Conservation (phyloP, 2,888 invertebrate species). For the Drosophila birchii region DNA sequence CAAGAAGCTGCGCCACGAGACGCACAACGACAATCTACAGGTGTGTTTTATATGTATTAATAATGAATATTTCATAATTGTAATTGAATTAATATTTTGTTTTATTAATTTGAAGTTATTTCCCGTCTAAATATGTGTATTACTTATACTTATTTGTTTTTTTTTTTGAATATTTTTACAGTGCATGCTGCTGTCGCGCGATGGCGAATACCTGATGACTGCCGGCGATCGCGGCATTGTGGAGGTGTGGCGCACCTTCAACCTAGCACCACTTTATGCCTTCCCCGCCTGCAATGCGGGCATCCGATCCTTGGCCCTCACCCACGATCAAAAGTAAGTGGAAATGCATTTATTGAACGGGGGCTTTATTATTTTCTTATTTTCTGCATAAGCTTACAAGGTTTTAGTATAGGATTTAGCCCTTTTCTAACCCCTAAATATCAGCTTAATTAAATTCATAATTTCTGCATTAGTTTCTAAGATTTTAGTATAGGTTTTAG, state of each 20-base stretch:
- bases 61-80: background rate
- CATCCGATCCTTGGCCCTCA: conserved; percentile 96
- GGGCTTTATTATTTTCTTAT: too few species aligned
- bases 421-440: background rate
- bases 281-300: conserved; percentile 99
- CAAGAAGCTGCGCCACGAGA: conserved; percentile 93
- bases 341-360: background rate
- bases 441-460: too few species aligned
- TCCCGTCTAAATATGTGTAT: too few species aligned
- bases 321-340: conserved; percentile 98
- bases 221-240: conserved; percentile 98
- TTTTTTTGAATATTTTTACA: conserved; percentile 84
- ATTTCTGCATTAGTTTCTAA: background rate
- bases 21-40: conserved; percentile 97
- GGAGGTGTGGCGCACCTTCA: conserved; percentile 99
- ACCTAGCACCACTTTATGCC: conserved; percentile 97
- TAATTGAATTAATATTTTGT: background rate
- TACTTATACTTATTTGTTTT: background rate
- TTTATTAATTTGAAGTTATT: background rate
- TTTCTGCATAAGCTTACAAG: background rate
- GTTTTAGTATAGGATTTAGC: background rate
- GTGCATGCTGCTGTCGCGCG: conserved; percentile 97
- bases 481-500: background rate
- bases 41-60: conserved; percentile 78
- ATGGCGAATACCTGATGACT: conserved; percentile 99